phyloP scores from a whole-genome alignment of 2,888 invertebrate species.

The Flabesymbios commensalis region DNA sequence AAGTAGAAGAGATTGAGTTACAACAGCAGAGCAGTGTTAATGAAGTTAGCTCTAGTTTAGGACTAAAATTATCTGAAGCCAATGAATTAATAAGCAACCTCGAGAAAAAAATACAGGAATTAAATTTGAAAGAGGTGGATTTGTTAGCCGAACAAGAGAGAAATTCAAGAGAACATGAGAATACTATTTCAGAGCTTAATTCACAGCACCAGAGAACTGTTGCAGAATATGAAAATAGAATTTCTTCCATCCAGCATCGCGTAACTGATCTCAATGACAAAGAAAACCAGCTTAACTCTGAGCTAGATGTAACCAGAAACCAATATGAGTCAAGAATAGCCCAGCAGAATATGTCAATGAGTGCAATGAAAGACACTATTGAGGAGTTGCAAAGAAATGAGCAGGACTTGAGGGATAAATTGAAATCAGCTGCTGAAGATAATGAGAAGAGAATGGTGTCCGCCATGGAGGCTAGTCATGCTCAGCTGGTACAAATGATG shows the following conservation, averaged over 20 bases:
- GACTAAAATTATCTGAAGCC: constrained; percentile 12
- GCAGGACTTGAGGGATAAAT: constrained; percentile 30
- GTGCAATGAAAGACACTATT: constrained; percentile 12
- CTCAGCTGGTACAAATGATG: constrained; percentile 15
- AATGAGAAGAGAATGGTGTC: constrained; percentile 13
- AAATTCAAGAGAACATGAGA: constrained; percentile 13
- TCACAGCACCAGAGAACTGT: neutral
- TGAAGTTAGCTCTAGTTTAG: constrained; percentile 16
- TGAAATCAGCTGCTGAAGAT: constrained; percentile 16
- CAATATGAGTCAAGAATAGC: constrained; percentile 14
- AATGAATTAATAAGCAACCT: constrained; percentile 21
- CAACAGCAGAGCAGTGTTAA: constrained; percentile 24
- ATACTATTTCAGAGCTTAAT: neutral
- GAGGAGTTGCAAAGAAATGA: constrained; percentile 4
- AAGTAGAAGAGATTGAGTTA: constrained; percentile 18
- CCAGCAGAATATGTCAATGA: constrained; percentile 14
- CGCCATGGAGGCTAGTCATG: constrained; percentile 8
- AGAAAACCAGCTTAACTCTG: constrained; percentile 27
- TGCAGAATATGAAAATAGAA: constrained; percentile 29
- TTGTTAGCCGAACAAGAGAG: constrained; percentile 22
- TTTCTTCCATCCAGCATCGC: constrained; percentile 7
- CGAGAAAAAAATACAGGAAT: constrained; percentile 24
- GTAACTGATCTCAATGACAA: constrained; percentile 18
- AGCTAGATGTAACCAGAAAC: constrained; percentile 15
- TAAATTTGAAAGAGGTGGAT: constrained; percentile 16